Percentiles rank a stretch among this genome's conserved stretches.
Conservation (phyloP, 2,888 invertebrate species). For the Sminthurinus aureus region DNA sequence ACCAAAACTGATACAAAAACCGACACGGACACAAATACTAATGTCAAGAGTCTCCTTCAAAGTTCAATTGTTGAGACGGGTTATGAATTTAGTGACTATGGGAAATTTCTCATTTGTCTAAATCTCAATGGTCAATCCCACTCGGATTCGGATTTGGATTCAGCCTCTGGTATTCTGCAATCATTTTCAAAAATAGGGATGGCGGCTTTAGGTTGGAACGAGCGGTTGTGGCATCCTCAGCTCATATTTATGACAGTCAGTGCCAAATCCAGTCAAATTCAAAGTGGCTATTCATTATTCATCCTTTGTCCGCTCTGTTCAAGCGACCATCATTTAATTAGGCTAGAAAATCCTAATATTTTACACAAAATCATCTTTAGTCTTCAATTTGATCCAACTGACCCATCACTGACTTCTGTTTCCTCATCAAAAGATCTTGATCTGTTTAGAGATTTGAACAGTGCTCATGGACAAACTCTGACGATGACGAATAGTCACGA, state of each 20-base stretch:
- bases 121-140: background rate
- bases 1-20: background rate
- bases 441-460: background rate
- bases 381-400: background rate
- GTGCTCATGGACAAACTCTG: background rate
- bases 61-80: background rate
- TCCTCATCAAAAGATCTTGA: background rate
- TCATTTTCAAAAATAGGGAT: background rate
- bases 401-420: background rate
- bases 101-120: background rate
- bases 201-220: background rate
- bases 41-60: no score
- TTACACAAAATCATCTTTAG: background rate
- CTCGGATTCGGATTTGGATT: no score
- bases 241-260: background rate
- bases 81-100: background rate
- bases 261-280: background rate
- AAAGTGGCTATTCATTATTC: background rate
- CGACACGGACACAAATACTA: no score
- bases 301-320: background rate
- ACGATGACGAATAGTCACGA: background rate
- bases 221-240: background rate
- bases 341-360: no score
- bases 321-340: background rate
- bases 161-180: background rate